phyloP scores from a whole-genome alignment of 2,113 vertebrate genomes.

The Daphoenositta chrysoptera region DNA sequence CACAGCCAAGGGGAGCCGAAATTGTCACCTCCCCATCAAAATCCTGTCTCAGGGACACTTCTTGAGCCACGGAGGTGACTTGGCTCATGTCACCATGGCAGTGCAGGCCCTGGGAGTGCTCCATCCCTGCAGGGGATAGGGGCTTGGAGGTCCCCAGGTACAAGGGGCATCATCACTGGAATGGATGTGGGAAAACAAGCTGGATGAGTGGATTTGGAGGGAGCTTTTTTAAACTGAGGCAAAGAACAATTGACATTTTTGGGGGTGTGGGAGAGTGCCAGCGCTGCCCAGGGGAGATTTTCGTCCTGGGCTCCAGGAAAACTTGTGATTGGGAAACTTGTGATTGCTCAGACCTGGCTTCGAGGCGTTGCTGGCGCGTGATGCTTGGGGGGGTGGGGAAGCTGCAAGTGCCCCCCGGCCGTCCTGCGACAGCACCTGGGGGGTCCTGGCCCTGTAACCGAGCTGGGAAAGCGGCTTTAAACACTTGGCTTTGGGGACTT shows the following conservation, averaged over 20 bases:
- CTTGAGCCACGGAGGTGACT: not conserved
- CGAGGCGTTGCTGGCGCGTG: rapidly evolving
- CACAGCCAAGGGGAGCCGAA: rapidly evolving
- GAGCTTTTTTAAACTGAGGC: not conserved
- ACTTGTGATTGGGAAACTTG: not conserved
- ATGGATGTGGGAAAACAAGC: not conserved
- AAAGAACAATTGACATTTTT: not conserved
- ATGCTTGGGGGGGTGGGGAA: rapidly evolving
- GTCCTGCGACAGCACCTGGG: rapidly evolving
- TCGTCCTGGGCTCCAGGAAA: not conserved
- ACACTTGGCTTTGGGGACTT: not conserved
- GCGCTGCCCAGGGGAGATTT: not conserved
- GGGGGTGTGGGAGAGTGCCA: not conserved
- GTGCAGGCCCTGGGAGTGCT: not conserved
- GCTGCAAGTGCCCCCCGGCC: rapidly evolving
- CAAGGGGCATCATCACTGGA: rapidly evolving
- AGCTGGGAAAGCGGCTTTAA: not conserved
- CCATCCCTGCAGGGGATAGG: not conserved
- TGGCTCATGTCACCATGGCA: rapidly evolving
- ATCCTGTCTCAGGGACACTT: not conserved
- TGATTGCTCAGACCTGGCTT: not conserved
- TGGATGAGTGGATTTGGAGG: not conserved
- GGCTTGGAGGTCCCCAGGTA: not conserved
- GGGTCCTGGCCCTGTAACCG: not conserved
- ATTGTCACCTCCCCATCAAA: not conserved